phyloP scores from a whole-genome alignment of 1,140 invertebrate genomes.

The Saccostrea echinata region DNA sequence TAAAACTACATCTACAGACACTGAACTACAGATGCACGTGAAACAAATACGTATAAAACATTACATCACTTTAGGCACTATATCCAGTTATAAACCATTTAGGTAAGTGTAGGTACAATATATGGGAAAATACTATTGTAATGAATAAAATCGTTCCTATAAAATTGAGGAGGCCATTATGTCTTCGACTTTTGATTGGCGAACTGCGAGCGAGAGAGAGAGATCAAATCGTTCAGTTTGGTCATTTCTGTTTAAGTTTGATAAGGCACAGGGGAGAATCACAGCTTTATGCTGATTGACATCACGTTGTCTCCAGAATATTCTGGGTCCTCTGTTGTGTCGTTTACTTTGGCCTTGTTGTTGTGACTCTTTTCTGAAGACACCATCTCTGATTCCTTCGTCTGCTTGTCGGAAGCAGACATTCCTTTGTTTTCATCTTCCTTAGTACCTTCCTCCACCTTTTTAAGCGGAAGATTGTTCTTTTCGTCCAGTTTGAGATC shows the following conservation, averaged over 20 bases:
- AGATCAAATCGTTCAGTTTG: too few species aligned
- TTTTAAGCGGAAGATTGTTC: background rate
- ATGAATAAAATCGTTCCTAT: too few species aligned
- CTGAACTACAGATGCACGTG: too few species aligned
- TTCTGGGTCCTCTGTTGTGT: background rate
- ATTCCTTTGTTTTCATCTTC: background rate
- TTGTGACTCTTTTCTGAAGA: background rate
- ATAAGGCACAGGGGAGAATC: background rate
- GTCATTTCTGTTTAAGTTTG: background rate
- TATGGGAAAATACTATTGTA: too few species aligned
- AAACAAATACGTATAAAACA: too few species aligned
- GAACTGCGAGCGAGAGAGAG: too few species aligned
- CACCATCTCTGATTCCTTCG: background rate
- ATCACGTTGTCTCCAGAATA: background rate
- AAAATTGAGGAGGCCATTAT: too few species aligned
- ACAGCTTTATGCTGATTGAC: background rate
- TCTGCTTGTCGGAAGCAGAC: background rate
- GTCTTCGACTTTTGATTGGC: too few species aligned
- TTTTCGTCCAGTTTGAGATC: background rate
- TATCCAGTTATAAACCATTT: too few species aligned
- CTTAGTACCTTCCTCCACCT: background rate
- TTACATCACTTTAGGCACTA: too few species aligned
- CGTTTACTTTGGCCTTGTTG: background rate
- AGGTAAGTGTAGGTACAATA: too few species aligned
- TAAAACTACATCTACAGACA: too few species aligned